phyloP scores from a whole-genome alignment of 2,888 invertebrate genomes.

The Punctoribates punctum region DNA sequence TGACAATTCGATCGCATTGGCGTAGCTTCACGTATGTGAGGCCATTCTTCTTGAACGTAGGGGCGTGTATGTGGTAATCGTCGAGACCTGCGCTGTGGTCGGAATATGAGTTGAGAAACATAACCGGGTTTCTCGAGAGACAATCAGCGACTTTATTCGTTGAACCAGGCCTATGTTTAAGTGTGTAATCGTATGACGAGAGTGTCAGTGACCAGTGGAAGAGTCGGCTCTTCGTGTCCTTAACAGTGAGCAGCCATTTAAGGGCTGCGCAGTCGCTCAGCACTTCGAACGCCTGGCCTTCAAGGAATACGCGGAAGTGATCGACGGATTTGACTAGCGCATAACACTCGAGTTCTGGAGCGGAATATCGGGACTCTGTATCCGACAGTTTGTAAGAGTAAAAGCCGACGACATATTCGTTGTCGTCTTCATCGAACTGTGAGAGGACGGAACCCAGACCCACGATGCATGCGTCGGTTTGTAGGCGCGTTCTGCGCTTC shows the following conservation, averaged over 20 bases:
- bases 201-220: neutral
- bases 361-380: neutral
- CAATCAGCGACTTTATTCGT: neutral
- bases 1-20: neutral
- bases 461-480: neutral
- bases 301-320: neutral
- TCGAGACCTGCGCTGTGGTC: no score
- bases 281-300: neutral
- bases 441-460: neutral
- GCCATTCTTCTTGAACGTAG: neutral
- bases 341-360: neutral
- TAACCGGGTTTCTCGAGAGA: neutral
- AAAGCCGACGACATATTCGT: neutral
- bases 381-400: neutral
- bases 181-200: neutral
- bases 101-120: no score
- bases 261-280: neutral
- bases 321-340: neutral
- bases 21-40: neutral
- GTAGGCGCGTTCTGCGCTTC: neutral
- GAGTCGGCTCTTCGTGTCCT: neutral
- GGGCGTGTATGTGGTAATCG: no score
- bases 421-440: neutral
- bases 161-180: neutral
- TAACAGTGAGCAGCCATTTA: neutral